A percentile compares a stretch with the other conserved stretches of the same genome.
phyloP scores from a whole-genome alignment of 2,113 vertebrate species.

The Dasyurus viverrinus region DNA sequence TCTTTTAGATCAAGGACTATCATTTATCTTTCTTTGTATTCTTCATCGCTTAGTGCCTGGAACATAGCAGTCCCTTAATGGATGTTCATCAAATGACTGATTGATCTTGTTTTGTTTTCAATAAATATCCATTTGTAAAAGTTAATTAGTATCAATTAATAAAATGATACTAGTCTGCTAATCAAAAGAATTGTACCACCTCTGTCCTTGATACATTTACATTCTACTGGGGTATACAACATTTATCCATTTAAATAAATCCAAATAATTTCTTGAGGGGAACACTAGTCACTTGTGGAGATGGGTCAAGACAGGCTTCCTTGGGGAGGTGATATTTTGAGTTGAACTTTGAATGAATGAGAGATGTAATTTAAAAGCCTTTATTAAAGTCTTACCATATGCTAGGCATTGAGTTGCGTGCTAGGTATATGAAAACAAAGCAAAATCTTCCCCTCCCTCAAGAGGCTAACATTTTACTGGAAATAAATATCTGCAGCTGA shows the following conservation, averaged over 20 bases:
- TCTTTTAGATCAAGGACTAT: background rate
- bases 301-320: background rate
- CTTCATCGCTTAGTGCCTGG: no score
- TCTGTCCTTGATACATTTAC: background rate
- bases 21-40: background rate
- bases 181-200: background rate
- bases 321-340: background rate
- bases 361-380: background rate
- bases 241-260: background rate
- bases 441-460: background rate
- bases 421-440: background rate
- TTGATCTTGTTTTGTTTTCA: background rate
- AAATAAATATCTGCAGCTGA: background rate
- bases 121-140: background rate
- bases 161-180: background rate
- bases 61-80: no score
- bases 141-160: background rate
- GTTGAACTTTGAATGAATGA: background rate
- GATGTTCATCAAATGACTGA: no score
- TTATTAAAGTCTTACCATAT: background rate
- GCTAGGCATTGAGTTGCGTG: background rate
- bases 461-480: background rate
- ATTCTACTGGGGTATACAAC: background rate
- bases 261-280: background rate
- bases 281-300: background rate